phyloP scores from a whole-genome alignment of 1,140 invertebrate genomes.

The Diorhabda carinulata region DNA sequence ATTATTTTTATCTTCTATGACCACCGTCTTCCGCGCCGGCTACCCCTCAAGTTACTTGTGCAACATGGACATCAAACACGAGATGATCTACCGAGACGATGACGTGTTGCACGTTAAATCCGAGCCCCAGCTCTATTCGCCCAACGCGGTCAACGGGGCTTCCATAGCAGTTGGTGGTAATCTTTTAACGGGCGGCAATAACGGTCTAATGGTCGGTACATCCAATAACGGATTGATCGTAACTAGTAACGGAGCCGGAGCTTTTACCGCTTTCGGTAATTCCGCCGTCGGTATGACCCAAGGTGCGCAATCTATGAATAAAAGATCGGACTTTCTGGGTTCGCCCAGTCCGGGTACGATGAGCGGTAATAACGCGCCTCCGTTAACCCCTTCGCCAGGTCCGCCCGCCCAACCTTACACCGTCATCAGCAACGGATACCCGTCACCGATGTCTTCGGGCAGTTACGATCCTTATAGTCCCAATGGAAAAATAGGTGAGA shows the following conservation, averaged over 20 bases:
- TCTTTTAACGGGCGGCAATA: conserved; percentile 11
- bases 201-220: conserved; percentile 24
- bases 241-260: conserved; percentile 23
- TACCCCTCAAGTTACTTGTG: conserved; percentile 19
- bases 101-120: conserved; percentile 45
- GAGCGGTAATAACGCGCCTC: conserved; percentile 52
- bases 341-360: conserved; percentile 57
- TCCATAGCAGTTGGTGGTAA: conserved; percentile 27
- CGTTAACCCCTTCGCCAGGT: conserved; percentile 58
- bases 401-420: conserved; percentile 55
- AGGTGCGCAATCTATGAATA: conserved; percentile 3
- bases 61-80: conserved; percentile 46
- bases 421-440: conserved; percentile 70
- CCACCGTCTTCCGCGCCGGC: conserved; percentile 34
- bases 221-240: conserved; percentile 26
- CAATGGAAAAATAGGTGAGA: conserved; percentile 71
- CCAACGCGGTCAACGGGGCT: conserved; percentile 26
- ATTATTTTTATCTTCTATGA: conserved; percentile 27
- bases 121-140: conserved; percentile 40
- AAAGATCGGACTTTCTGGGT: conserved; percentile 55
- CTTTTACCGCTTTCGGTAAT: conserved; percentile 31
- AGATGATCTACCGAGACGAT: conserved; percentile 43
- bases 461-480: conserved; percentile 84
- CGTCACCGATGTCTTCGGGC: conserved; percentile 75
- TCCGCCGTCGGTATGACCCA: conserved; percentile 13